Evolutionary conservation across 2,113 vertebrate genomes (phyloP).

Genomic region (Bubo bubo): DNA sequence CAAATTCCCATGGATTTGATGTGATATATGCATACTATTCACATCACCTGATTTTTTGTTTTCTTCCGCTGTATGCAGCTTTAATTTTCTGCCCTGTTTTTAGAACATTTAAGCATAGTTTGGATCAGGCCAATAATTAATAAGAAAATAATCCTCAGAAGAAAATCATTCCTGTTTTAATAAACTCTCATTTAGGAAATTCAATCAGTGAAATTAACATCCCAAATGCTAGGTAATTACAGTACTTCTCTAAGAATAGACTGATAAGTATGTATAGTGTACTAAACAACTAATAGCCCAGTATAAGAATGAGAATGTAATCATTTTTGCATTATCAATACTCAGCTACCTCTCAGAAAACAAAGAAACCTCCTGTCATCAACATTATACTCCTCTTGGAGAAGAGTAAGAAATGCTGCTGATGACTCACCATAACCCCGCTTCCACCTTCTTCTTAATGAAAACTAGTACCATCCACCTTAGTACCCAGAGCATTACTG

Average conservation of each 20-base stretch:
- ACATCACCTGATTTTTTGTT: background rate
- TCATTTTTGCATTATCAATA: background rate
- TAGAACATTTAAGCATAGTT: background rate
- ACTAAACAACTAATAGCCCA: background rate
- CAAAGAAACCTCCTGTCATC: background rate
- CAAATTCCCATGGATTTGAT: background rate
- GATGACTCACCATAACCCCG: background rate
- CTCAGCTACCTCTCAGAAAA: background rate
- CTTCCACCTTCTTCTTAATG: background rate
- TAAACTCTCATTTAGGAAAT: conserved; percentile 55
- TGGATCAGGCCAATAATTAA: conserved; percentile 35
- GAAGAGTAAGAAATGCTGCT: background rate
- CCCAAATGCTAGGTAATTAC: conserved; percentile 50
- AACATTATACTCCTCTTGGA: background rate
- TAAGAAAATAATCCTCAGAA: conserved; percentile 34
- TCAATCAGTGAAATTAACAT: conserved; percentile 54
- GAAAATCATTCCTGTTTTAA: conserved; percentile 34
- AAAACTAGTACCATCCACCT: background rate
- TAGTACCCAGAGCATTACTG: background rate
- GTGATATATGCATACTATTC: background rate
- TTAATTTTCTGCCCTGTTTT: background rate
- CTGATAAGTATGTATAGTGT: conserved; percentile 14
- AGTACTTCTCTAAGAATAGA: conserved; percentile 28
- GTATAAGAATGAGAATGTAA: background rate
- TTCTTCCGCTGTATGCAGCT: background rate